Conservation (phyloP, 2,797 vertebrate species). For the Enteromius mattozi region DNA sequence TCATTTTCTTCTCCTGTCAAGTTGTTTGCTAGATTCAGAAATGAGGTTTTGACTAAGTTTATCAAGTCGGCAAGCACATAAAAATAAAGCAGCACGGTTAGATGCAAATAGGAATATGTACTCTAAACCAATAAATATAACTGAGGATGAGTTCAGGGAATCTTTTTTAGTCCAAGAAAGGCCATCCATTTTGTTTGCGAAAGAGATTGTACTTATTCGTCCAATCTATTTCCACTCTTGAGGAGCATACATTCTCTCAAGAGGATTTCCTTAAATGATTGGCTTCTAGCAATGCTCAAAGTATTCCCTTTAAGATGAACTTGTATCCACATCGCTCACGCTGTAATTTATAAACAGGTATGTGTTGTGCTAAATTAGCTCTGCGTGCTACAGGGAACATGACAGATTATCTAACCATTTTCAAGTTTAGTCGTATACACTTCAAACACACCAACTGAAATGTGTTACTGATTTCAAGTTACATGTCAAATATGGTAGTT, state of each 20-base stretch:
- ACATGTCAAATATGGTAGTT: too few species aligned
- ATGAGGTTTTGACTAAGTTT: neutral
- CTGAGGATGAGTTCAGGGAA: neutral
- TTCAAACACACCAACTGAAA: neutral
- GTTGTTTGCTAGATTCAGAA: neutral
- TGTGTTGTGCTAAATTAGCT: neutral
- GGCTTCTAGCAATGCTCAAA: neutral
- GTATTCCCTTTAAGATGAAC: neutral
- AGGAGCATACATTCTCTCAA: neutral
- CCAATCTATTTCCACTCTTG: neutral
- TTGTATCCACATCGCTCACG: neutral
- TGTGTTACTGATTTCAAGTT: too few species aligned
- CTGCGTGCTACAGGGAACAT: neutral
- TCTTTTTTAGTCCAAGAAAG: neutral
- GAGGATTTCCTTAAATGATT: neutral
- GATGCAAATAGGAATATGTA: neutral
- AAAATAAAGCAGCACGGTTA: neutral
- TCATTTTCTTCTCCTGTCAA: neutral
- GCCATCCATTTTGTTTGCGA: neutral
- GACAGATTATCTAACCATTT: neutral
- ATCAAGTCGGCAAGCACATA: neutral
- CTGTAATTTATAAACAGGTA: neutral
- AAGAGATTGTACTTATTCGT: neutral
- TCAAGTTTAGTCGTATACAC: neutral
- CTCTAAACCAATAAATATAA: neutral